Evolutionary conservation across 2,113 vertebrate species (phyloP), one percentile per base, ranked within the genome.

Genomic region (Halcyon senegalensis): DNA sequence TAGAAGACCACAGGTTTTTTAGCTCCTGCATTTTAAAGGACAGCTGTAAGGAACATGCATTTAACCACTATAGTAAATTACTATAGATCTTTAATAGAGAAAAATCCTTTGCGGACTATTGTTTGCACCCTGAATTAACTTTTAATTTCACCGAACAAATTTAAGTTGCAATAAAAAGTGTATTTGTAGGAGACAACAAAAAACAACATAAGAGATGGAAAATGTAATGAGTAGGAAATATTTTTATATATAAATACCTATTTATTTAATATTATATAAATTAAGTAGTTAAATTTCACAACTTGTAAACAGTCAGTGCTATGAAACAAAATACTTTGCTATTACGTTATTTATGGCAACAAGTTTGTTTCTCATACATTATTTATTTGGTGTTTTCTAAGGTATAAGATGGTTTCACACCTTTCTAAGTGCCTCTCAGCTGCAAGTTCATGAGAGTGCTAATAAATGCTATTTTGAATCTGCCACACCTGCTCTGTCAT

Each of bases 401-500:
- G 48, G 33, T 68, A 89, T 74, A 64, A 79, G 58, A 92, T 37
- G 39, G 35, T 64, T 92, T 96, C 90, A 94, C 88, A 93, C 68
- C 56, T 87, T 81, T 78, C 27, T 78, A 94, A 92, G 82, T 60
- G 85, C 50, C 33, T 94, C 76, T 93, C 64, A 92, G 58, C 39
- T 81, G 77, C 43, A 89, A 64, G 88, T 94, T 96, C 77, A 77
- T 53, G 8, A 39, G 18, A 92, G 56, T 75, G 79, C 66, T 93
- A 92, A 95, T 81, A 96, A 88, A 96, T 63, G 92, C 37, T 93
- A 92, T 89, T 95, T 95, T 96, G 94, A 89, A 87, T 68, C 53
- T 92, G 80, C 73, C 63, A 87, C 69, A 94, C 83, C 73, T 96
- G 76, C 76, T 93, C 55, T 76, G 31, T 48, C 60, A 87, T 68